These are phyloP conservation scores for Meteorus colon DNA, from an alignment of 2,888 invertebrate species.

Conservation along the genomic window DNA sequence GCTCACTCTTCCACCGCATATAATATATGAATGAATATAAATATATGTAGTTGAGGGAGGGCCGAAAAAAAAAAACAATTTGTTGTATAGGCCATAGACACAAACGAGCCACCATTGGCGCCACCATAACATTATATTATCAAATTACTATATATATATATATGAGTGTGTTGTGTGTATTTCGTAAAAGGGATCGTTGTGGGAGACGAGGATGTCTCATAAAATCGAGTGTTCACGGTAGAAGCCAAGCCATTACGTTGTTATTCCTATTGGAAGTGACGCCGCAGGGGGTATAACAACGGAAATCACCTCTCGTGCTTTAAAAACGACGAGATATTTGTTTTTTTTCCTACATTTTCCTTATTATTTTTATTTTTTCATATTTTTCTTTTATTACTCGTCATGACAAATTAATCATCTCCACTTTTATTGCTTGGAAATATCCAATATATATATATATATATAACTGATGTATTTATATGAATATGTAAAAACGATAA, in stretches of 20 bases:
- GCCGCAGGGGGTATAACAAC: constrained; percentile 27
- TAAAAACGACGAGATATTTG: constrained; percentile 20
- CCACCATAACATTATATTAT: constrained; percentile 68
- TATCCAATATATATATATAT: background rate
- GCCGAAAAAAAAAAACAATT: constrained; percentile 6
- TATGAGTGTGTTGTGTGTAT: constrained; percentile 6
- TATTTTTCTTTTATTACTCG: constrained; percentile 22
- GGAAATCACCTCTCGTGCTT: constrained; percentile 40
- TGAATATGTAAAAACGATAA: constrained; percentile 54
- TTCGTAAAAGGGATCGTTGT: constrained; percentile 50
- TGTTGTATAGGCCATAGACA: constrained; percentile 4
- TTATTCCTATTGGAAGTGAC: constrained; percentile 41
- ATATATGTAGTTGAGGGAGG: constrained; percentile 12
- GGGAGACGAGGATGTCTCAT: constrained; percentile 60
- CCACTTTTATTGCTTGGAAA: background rate
- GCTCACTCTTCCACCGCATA: background rate
- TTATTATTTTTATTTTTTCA: constrained; percentile 28
- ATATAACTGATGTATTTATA: constrained; percentile 11
- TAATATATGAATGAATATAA: constrained; percentile 13
- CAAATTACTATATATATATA: constrained; percentile 61
- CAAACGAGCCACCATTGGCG: constrained; percentile 59
- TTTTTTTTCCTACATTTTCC: background rate
- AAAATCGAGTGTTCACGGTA: constrained; percentile 65
- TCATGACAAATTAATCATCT: constrained; percentile 31
- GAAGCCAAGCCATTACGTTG: constrained; percentile 45